phyloP scores from a whole-genome alignment of 2,113 vertebrate species.

The Ictalurus punctatus region DNA sequence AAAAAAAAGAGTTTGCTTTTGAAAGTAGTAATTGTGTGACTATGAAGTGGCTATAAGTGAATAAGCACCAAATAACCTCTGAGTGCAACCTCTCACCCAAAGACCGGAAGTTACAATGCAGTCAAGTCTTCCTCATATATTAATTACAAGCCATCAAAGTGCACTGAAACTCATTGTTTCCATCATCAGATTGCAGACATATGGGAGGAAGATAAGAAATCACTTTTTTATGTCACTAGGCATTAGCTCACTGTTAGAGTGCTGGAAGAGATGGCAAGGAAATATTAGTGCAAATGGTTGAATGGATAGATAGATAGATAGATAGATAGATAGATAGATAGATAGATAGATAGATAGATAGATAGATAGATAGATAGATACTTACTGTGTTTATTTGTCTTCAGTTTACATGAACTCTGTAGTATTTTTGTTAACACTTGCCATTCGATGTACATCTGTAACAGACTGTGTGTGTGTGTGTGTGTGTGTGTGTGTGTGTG shows the following conservation, averaged over 20 bases:
- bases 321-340: neutral
- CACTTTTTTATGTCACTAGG: conserved; percentile 36
- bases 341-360: neutral
- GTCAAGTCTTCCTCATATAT: conserved; percentile 39
- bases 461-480: neutral
- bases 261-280: neutral
- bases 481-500: neutral
- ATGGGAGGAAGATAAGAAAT: conserved; percentile 28
- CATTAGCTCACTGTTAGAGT: conserved; percentile 19
- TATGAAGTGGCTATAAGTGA: neutral
- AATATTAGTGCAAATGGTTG: neutral
- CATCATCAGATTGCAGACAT: conserved; percentile 27
- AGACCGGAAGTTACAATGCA: neutral
- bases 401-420: neutral
- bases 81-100: neutral
- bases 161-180: conserved; percentile 40
- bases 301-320: neutral
- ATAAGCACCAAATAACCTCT: neutral
- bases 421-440: neutral
- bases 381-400: neutral
- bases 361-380: neutral
- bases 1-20: no score
- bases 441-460: neutral
- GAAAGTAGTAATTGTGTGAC: neutral
- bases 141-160: conserved; percentile 43